Percentiles rank a stretch among this genome's conserved stretches.
Evolutionary conservation across 2,113 vertebrate genomes (phyloP).

Genomic region (Marcusenius ussheri): DNA sequence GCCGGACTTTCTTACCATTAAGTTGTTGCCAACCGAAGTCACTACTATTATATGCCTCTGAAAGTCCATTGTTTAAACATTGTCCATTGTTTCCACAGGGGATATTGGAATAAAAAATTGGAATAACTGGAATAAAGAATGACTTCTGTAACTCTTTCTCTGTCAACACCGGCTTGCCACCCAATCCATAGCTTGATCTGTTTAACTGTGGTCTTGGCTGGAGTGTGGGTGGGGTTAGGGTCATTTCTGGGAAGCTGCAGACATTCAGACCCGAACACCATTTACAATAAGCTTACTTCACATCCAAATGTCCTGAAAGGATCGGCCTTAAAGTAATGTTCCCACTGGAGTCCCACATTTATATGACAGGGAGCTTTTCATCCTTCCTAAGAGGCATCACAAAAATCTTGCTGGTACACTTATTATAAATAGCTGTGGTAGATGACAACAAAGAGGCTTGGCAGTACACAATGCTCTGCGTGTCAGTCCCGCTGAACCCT

Average conservation of each 20-base stretch:
- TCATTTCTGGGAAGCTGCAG: not conserved
- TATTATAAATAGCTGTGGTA: constrained; percentile 16
- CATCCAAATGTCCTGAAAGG: not conserved
- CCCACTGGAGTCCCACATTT: not conserved
- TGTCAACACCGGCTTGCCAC: not conserved
- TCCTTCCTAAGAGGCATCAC: not conserved
- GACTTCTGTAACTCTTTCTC: not conserved
- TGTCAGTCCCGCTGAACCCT: not conserved
- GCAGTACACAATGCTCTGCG: not conserved
- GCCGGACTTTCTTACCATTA: not conserved
- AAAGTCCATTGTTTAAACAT: not conserved
- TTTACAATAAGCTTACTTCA: not conserved
- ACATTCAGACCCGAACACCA: not conserved
- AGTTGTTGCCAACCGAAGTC: not conserved
- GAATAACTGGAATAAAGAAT: too few relatives aligned
- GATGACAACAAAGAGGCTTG: constrained; percentile 8
- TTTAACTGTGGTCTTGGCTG: not conserved
- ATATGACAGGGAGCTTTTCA: not conserved
- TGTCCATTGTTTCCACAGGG: not conserved
- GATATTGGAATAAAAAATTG: not conserved
- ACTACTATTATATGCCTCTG: not conserved
- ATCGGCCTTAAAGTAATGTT: not conserved
- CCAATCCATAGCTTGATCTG: not conserved
- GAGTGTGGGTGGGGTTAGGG: not conserved
- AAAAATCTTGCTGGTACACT: not conserved